Base-by-base conservation (phyloP, 2,797 vertebrate species). In the Melanotaenia boesemani region DNA sequence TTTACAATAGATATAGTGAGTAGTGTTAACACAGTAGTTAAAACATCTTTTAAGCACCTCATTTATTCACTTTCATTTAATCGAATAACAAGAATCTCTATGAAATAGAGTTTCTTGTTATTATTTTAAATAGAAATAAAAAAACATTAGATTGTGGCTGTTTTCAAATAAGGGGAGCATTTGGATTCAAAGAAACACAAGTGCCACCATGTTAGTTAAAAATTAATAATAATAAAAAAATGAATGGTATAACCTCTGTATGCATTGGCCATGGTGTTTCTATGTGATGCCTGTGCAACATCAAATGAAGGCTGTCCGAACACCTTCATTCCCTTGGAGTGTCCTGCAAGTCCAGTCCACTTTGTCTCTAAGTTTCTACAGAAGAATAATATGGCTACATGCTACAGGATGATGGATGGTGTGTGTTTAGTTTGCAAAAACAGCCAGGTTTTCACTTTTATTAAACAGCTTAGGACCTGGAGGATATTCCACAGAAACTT, bases 351-450 rank as follows among this genome's bases (percentile, higher is more conserved):
- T 68, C 67, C 70, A 62, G 66, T 60, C 18, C 76, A 84, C 67
- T 84, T 75, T 71, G 77, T 79, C 78, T 76, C 68, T 13, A 63
- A 72, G 68, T 82, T 72, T 81, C 68, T 26, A 28, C 75, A 67
- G 77, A 81, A 73, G 71, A 79, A 82, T 85, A 75, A 86, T 87
- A 84, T 88, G 67, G 76, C 79, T 79, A 72, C 70, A 79, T 76
- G 72, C 75, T 76, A 30, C 50, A 58, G 60, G 71, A 82, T 89
- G 89, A 93, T 90, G 82, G 84, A 92, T 91, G 84, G 82, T 77
- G 81, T 82, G 83, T 74, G 67, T 85, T 84, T 78, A 71, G 79
- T 83, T 90, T 88, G 75, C 39, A 82, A 79, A 89, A 86, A 84
- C 77, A 84, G 82, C 80, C 84, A 85, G 62, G 80, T 74, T 88